Evolutionary conservation across 2,113 vertebrate genomes (phyloP), one percentile per base, ranked within the genome.

Genomic region (Balaenoptera acutorostrata): DNA sequence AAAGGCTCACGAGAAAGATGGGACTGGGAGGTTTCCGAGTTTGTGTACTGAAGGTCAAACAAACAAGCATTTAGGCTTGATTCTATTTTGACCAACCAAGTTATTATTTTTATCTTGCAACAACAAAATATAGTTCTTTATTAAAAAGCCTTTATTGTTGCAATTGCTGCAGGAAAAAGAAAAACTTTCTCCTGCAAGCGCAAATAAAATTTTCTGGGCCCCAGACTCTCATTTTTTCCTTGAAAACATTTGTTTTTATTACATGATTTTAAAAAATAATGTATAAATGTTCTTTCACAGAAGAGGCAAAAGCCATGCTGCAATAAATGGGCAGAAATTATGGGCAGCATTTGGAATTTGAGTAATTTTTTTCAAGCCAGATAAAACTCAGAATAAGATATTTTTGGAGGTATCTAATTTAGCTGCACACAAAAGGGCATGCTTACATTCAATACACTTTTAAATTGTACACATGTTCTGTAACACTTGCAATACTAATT

Each of bases 51-150:
- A 95, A 89, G 33, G 33, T 81, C 64, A 93, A 95, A 49, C 21
- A 64, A 91, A 29, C 21, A 97, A 95, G 57, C 7, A 61, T 90
- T 92, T 55, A 72, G 52, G 21, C 7, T 87, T 29, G 5, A 86
- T 93, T 96, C 41, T 74, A 81, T 82, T 90, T 97, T 95, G 2
- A 55, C 52, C n/a, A 80, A 83, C 29, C 31, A n/a, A 41, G 29
- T 80, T 85, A 85, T 85, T 63, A 94, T 92, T 88, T 90, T 74
- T 61, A 90, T 92, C 44, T 94, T 44, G 0, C 25, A 90, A 61
- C n/a, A 96, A 69, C 25, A 85, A 90, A 96, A 66, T 46, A 92
- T 9, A 63, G 10, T 33, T 91, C 1, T 55, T 91, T 93, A 87
- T 83, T 96, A 23, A 97, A 95, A 93, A 82, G 21, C 0, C 10